Evolutionary conservation across 2,113 vertebrate genomes (phyloP), one percentile per base, ranked within the genome.

Genomic region (Cynoglossus semilaevis): DNA sequence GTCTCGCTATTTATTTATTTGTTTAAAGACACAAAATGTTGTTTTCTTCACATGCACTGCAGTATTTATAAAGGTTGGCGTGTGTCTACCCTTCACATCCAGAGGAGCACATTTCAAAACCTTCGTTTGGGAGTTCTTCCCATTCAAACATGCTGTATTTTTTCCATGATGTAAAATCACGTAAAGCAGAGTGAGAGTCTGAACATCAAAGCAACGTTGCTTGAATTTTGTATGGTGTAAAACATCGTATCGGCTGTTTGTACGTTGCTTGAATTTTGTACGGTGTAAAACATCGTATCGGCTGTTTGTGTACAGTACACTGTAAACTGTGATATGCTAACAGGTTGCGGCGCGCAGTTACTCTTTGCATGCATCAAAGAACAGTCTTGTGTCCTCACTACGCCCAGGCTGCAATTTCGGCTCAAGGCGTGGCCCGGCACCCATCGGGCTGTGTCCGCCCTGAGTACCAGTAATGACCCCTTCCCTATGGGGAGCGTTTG

Each of bases 371-470:
- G 80, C 84, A 86, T 89, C 85, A 88, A 88, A 89, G 82, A 84
- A 53, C 70, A 51, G 82, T 64, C 77, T 79, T 88, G 86, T 89
- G 85, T 88, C 83, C 82, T 85, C 74, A 56, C 65, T 61, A 70
- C 70, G 72, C 72, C 79, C 79, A 84, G 71, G 74, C 85, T 87
- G 87, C 81, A 89, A 92, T 91, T 90, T 87, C 62, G 84, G 77
- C 79, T 85, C 74, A 59, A 82, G 85, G 86, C 80, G 85, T 90
- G 89, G 84, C 70, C 75, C 71, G 16, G 87, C 80, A 50, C 67
- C 75, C 63, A 58, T 76, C 67, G 72, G 83, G 88, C 69, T 59
- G 63, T 48, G 76, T 78, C 86, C 75, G 81, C 70, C 10, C 76
- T 71, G 78, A 70, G 81, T 16, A 1, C 58, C 74, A 74, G 81